Conservation (phyloP, 2,113 vertebrate genomes). For the Cebidichthys violaceus region DNA sequence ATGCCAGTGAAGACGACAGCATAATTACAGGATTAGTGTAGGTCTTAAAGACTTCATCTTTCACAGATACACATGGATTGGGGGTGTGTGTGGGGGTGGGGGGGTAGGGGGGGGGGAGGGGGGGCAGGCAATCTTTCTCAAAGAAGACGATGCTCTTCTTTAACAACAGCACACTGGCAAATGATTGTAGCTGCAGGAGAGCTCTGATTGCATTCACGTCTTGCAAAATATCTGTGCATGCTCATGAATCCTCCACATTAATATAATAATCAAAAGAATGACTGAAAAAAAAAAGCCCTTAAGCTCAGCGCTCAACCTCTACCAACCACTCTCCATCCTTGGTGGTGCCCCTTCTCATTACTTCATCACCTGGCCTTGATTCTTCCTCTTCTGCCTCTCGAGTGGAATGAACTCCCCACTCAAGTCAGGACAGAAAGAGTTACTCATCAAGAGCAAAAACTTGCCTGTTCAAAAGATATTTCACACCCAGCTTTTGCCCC, state of each 20-base stretch:
- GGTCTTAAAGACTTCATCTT: conserved; percentile 71
- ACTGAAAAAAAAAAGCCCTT: conserved; percentile 39
- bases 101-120: background rate
- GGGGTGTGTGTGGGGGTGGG: too few relatives aligned
- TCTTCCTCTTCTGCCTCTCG: conserved; percentile 37
- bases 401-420: conserved; percentile 62
- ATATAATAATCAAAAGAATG: conserved; percentile 48
- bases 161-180: conserved; percentile 23
- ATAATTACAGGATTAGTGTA: conserved; percentile 80
- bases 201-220: conserved; percentile 8
- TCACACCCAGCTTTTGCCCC: background rate
- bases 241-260: conserved; percentile 32
- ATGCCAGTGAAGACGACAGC: conserved; percentile 66
- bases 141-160: conserved; percentile 14
- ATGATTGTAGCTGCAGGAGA: conserved; percentile 25
- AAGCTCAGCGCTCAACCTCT: conserved; percentile 20
- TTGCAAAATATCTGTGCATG: conserved; percentile 14
- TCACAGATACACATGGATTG: conserved; percentile 57
- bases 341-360: conserved; percentile 52
- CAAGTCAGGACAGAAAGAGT: conserved; percentile 52
- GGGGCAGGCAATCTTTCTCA: conserved; percentile 23
- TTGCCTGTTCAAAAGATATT: conserved; percentile 49
- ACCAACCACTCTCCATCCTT: conserved; percentile 23
- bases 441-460: conserved; percentile 55
- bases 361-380: conserved; percentile 63